Base-by-base conservation (phyloP, 2,113 vertebrate genomes). In the Marcusenius ussheri region DNA sequence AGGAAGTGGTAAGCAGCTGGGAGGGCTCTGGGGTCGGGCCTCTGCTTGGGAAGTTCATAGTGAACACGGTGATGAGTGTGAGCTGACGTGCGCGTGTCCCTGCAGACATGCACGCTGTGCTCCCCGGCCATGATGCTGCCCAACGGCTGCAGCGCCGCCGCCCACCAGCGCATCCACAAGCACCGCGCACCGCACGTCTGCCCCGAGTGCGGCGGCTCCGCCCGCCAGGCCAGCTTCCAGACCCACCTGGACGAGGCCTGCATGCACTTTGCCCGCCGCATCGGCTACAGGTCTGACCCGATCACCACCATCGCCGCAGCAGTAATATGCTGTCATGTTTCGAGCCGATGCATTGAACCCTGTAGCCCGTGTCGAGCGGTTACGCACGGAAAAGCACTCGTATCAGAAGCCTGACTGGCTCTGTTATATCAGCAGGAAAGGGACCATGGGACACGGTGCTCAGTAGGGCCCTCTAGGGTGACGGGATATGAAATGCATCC, bases 121-220 rank as follows among this genome's bases (percentile, higher is more conserved):
- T 97, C 97, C 45, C 95, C 95, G 70, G 94, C 95, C 51, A 98
- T 98, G 98, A 98, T 98, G 95, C 96, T 99, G 93, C 93, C 98
- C 1, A 99, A 96, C 62, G 96, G 96, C 47, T 99, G 98, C 94
- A 97, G 97, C 90, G 96, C 97, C 88, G 92, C 94, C 0, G 98
- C 98, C n/a, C 98, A 99, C 83, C 97, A 98, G 95, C 96, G 98
- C 88, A 95, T 98, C 94, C 98, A 99, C 92, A 98, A 97, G 91
- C 97, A 96, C 95, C 95, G 94, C 3, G 95, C 97, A 0, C 97
- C 98, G 1, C 97, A 98, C 0, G 97, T 98, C 1, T 99, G 98
- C 92, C 98, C 98, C 0, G 98, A 98, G 93, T 99, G 98, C 0
- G 97, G 98, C 0, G 98, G 97, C 1, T 96, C 95, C 7, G 98